phyloP scores from a whole-genome alignment of 2,113 vertebrate genomes.

The Limnothrissa miodon region DNA sequence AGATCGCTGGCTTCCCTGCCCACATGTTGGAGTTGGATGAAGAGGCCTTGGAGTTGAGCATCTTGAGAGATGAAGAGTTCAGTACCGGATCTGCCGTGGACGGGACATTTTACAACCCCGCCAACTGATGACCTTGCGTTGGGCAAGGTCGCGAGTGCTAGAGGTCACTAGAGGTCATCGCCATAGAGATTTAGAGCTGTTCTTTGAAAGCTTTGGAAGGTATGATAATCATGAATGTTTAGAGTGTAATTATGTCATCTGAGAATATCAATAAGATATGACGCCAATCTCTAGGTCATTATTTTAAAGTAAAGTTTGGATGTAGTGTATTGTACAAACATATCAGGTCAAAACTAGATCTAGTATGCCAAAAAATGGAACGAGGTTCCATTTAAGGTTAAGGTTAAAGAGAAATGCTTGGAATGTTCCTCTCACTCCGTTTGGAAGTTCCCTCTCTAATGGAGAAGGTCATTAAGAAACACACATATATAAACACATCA shows the following conservation, averaged over 20 bases:
- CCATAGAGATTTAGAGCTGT: background rate
- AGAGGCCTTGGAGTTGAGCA: slow-evolving; percentile 36
- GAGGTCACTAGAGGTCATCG: background rate
- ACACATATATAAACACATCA: background rate
- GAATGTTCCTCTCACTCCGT: too few relatives aligned
- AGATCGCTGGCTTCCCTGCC: slow-evolving; percentile 33
- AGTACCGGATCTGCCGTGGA: background rate
- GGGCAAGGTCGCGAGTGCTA: too few relatives aligned
- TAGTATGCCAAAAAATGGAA: background rate
- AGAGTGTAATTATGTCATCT: background rate
- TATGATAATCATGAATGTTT: background rate
- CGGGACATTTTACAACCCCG: background rate
- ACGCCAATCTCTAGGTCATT: background rate
- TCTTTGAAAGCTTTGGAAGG: background rate
- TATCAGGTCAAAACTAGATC: background rate
- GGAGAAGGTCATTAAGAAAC: slow-evolving; percentile 36
- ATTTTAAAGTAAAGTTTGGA: background rate
- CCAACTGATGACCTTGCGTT: background rate
- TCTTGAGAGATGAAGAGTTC: slow-evolving; percentile 4
- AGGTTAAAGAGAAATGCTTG: too few relatives aligned
- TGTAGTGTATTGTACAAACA: background rate
- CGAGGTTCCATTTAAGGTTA: background rate
- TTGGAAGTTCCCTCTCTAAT: too few relatives aligned
- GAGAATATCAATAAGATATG: background rate
- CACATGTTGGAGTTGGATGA: slow-evolving; percentile 44